Evolutionary conservation across 2,113 vertebrate genomes (phyloP).

Genomic region (Tympanuchus pallidicinctus): DNA sequence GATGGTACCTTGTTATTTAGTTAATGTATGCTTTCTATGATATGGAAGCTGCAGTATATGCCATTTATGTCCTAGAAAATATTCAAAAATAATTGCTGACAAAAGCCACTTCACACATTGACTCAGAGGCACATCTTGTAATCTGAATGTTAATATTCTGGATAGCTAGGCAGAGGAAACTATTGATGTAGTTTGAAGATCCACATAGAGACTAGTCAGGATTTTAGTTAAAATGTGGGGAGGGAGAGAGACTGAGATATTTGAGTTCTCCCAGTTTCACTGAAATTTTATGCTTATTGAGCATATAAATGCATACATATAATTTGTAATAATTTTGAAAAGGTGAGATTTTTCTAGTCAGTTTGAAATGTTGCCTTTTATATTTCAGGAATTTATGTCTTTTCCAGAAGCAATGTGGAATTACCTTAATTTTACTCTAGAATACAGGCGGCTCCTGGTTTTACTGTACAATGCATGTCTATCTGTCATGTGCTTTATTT

Average conservation of each 20-base stretch:
- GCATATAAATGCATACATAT: neutral
- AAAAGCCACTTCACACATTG: conserved; percentile 74
- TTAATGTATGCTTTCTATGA: conserved; percentile 76
- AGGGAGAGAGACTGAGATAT: neutral
- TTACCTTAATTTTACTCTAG: conserved; percentile 14
- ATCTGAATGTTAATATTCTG: conserved; percentile 78
- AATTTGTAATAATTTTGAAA: conserved; percentile 13
- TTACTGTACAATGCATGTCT: neutral
- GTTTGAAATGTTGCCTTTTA: neutral
- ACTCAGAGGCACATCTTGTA: conserved; percentile 71
- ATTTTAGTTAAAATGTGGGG: conserved; percentile 36
- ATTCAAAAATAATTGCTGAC: conserved; percentile 79
- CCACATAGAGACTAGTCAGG: conserved; percentile 32
- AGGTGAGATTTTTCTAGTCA: neutral
- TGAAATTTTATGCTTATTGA: conserved; percentile 8
- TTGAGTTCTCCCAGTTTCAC: neutral
- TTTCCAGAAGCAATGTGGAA: conserved; percentile 41
- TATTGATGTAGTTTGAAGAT: conserved; percentile 72
- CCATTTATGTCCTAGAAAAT: conserved; percentile 76
- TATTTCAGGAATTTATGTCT: neutral
- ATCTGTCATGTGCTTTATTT: neutral
- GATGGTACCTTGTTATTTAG: conserved; percentile 75
- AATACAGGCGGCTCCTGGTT: neutral
- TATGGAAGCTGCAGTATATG: conserved; percentile 67
- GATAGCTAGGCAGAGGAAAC: conserved; percentile 61